Evolutionary conservation across 2,888 invertebrate genomes (phyloP).

Genomic region (Drosophila siamana): DNA sequence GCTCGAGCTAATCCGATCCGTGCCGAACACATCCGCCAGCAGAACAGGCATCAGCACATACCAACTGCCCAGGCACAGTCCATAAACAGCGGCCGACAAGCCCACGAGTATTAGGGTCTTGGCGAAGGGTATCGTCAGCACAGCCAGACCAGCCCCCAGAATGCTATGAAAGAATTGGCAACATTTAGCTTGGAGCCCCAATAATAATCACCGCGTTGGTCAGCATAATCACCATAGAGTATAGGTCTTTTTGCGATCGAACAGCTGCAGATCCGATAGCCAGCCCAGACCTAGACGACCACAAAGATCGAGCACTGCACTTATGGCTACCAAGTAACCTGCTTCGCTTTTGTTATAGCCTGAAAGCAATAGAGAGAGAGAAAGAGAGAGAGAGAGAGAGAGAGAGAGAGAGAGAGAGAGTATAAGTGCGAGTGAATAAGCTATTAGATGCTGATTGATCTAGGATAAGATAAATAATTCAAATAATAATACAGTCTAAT

Average conservation of each 20-base stretch:
- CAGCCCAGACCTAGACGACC: conserved; percentile 91
- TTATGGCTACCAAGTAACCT: conserved; percentile 90
- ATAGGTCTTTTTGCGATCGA: conserved; percentile 90
- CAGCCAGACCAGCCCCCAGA: conserved; percentile 89
- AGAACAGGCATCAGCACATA: conserved; percentile 91
- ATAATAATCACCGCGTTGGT: no score
- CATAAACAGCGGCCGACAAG: conserved; percentile 89
- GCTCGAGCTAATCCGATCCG: conserved; percentile 90
- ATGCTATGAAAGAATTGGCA: conserved; percentile 86
- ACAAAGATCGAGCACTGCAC: conserved; percentile 90
- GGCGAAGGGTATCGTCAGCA: conserved; percentile 89
- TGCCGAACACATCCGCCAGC: conserved; percentile 90
- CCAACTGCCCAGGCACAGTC: conserved; percentile 91
- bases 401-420: no score
- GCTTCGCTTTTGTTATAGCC: conserved; percentile 86
- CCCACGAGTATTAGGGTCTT: conserved; percentile 89
- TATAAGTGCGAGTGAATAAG: no score
- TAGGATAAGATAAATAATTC: no score
- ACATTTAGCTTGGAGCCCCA: no score
- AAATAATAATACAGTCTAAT: no score
- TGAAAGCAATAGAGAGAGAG: no score
- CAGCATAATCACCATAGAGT: conserved; percentile 87
- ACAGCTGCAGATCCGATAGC: conserved; percentile 90
- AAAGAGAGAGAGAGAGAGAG: no score
- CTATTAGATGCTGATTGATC: no score